phyloP scores from a whole-genome alignment of 2,888 invertebrate genomes.

The Ephialtes manifestator region DNA sequence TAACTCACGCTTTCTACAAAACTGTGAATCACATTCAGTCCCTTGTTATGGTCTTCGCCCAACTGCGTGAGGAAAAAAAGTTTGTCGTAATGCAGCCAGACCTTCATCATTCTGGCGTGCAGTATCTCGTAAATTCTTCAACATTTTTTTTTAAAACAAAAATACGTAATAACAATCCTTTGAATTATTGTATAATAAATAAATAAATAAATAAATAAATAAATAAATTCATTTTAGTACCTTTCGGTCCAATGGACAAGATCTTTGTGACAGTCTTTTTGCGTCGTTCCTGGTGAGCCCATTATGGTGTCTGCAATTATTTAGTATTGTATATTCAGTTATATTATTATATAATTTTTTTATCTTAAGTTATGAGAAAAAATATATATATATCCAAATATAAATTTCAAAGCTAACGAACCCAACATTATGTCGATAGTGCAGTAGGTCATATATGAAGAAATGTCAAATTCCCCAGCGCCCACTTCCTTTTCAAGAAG shows the following conservation, averaged over 20 bases:
- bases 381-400: neutral
- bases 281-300: slow-evolving; percentile 70
- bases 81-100: slow-evolving; percentile 74
- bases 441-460: slow-evolving; percentile 69
- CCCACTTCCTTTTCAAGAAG: slow-evolving; percentile 68
- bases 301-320: slow-evolving; percentile 72
- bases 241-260: slow-evolving; percentile 67
- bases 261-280: slow-evolving; percentile 67
- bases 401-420: slow-evolving; percentile 34
- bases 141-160: neutral
- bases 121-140: slow-evolving; percentile 73
- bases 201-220: no score
- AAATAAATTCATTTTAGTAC: slow-evolving; percentile 6
- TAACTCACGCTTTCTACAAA: slow-evolving; percentile 71
- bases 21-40: slow-evolving; percentile 65
- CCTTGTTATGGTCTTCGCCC: slow-evolving; percentile 64
- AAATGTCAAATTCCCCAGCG: slow-evolving; percentile 72
- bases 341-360: neutral
- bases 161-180: neutral
- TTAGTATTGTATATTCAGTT: slow-evolving; percentile 1
- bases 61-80: slow-evolving; percentile 65
- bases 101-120: slow-evolving; percentile 73
- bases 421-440: slow-evolving; percentile 74
- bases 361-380: neutral
- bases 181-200: neutral